Evolutionary conservation across 2,113 vertebrate species (phyloP).

Genomic region (Eurystomus gularis): DNA sequence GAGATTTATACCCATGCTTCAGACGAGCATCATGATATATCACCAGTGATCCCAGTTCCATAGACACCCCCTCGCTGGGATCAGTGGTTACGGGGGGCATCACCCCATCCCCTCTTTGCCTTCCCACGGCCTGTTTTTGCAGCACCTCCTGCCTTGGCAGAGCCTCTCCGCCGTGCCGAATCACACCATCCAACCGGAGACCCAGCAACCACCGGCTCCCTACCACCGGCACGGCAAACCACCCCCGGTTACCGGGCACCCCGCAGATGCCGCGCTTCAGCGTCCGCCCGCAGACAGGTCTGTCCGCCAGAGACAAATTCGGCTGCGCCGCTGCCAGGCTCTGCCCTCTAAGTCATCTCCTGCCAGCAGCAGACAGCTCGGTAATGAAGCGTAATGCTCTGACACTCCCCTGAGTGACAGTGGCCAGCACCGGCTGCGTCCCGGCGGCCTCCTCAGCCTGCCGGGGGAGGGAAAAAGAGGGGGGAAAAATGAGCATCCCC

Average conservation of each 20-base stretch:
- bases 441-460: background rate
- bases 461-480: background rate
- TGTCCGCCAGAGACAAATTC: background rate
- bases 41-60: background rate
- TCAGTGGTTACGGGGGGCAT: rapidly evolving
- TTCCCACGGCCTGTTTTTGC: rapidly evolving
- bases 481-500: background rate
- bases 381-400: conserved; percentile 63
- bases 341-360: conserved; percentile 53
- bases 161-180: rapidly evolving
- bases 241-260: rapidly evolving
- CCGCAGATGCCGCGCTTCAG: rapidly evolving
- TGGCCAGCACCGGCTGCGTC: conserved; percentile 7
- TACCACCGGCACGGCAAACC: rapidly evolving
- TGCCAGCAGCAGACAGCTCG: conserved; percentile 65
- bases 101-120: rapidly evolving
- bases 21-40: rapidly evolving
- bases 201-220: rapidly evolving
- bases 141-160: background rate
- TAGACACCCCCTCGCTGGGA: rapidly evolving
- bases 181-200: rapidly evolving
- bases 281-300: background rate
- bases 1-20: background rate
- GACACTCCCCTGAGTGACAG: conserved; percentile 59
- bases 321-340: background rate